Conservation (phyloP, 2,888 invertebrate species). For the Acrocyrtus sp. region DNA sequence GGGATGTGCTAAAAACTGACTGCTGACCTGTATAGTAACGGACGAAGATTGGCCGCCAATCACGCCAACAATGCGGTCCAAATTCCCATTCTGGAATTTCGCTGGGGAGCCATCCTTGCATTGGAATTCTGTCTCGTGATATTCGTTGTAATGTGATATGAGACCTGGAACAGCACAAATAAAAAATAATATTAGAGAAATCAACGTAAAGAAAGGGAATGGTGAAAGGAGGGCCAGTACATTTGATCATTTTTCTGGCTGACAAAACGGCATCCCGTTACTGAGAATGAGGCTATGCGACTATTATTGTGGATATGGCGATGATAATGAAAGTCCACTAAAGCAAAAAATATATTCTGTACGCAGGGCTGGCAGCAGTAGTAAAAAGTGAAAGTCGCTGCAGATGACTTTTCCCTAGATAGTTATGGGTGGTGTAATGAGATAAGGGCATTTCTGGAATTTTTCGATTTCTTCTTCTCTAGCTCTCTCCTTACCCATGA, state of each 20-base stretch:
- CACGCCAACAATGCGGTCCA: constrained; percentile 69
- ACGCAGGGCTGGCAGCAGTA: too few species aligned
- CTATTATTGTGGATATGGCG: too few species aligned
- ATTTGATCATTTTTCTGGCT: too few species aligned
- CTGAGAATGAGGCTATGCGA: too few species aligned
- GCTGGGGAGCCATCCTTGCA: constrained; percentile 68
- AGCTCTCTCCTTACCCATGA: constrained; percentile 2
- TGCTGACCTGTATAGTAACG: constrained; percentile 69
- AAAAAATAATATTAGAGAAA: background rate
- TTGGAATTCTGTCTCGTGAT: constrained; percentile 67
- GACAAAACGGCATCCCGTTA: too few species aligned
- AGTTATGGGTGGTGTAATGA: constrained; percentile 13
- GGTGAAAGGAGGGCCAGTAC: too few species aligned
- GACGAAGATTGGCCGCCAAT: constrained; percentile 70
- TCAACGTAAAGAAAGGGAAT: too few species aligned
- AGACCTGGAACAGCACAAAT: constrained; percentile 66
- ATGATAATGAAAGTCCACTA: too few species aligned
- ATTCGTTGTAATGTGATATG: constrained; percentile 68
- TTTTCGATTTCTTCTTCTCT: constrained; percentile 13
- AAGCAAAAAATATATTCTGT: too few species aligned
- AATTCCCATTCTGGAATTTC: constrained; percentile 67
- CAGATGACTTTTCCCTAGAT: too few species aligned
- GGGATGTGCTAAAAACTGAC: too few species aligned
- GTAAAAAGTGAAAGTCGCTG: too few species aligned
- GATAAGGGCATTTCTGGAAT: constrained; percentile 20